Evolutionary conservation across 2,888 invertebrate genomes (phyloP).

Genomic region (Tipula helvola): DNA sequence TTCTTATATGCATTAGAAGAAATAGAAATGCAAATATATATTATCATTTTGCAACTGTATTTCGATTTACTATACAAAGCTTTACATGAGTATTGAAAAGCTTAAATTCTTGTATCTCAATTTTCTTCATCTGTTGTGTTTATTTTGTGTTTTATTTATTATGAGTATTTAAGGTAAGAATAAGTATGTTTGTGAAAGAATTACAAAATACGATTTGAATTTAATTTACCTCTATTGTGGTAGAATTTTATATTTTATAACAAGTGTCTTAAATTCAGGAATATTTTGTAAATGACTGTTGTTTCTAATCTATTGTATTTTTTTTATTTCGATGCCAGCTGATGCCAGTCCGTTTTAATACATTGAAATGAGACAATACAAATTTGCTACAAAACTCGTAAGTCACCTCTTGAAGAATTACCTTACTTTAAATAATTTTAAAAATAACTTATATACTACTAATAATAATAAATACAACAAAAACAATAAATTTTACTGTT

Average conservation of each 20-base stretch:
- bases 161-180: background rate
- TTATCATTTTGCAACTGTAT: background rate
- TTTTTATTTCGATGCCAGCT: too few species aligned
- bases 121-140: background rate
- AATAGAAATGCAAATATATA: background rate
- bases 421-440: too few species aligned
- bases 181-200: background rate
- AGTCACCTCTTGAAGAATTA: too few species aligned
- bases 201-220: background rate
- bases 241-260: background rate
- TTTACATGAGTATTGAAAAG: background rate
- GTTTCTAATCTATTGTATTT: background rate
- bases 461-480: too few species aligned
- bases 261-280: background rate
- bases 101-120: background rate
- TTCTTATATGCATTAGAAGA: background rate
- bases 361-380: too few species aligned
- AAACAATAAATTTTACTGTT: too few species aligned
- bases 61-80: background rate
- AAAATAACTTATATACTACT: too few species aligned
- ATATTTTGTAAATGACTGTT: background rate
- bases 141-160: background rate
- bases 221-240: background rate
- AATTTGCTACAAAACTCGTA: too few species aligned
- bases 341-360: too few species aligned